A percentile compares a stretch with the other conserved stretches of the same genome.
These are phyloP conservation scores for Chunga burmeisteri DNA, from an alignment of 2,113 vertebrate species.

Conservation along the genomic window DNA sequence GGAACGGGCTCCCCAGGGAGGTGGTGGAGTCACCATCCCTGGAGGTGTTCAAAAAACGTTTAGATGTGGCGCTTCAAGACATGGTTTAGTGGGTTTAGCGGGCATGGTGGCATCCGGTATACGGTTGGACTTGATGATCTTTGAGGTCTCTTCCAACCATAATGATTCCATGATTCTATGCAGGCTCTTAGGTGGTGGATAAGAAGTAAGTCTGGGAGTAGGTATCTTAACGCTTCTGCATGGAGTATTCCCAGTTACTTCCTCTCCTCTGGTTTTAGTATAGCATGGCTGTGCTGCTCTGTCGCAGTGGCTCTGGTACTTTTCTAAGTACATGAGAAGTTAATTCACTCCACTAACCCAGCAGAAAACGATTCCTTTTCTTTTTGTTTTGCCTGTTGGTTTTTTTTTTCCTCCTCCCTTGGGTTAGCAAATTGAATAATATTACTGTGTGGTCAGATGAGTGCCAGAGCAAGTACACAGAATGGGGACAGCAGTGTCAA, in stretches of 20 bases:
- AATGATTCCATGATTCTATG: too few species aligned
- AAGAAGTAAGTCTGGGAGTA: background rate
- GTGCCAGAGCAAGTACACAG: background rate
- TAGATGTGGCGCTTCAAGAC: too few species aligned
- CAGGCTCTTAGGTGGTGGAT: background rate
- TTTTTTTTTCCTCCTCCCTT: background rate
- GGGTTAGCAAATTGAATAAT: background rate
- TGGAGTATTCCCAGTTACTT: background rate
- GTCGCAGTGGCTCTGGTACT: background rate
- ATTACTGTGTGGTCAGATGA: background rate
- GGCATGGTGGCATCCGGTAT: too few species aligned
- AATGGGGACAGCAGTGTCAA: background rate
- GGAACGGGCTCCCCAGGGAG: too few species aligned
- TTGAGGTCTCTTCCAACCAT: too few species aligned
- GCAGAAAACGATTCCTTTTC: background rate
- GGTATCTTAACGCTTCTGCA: background rate
- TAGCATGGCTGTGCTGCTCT: background rate
- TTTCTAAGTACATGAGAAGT: background rate
- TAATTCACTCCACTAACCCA: background rate
- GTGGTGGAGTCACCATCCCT: too few species aligned
- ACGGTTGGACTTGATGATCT: too few species aligned
- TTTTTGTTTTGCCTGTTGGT: background rate
- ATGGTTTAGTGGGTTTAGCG: too few species aligned
- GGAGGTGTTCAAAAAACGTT: too few species aligned
- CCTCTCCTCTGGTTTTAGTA: background rate